Conservation (phyloP, 1,140 invertebrate genomes). For the Frieseomelitta varia region DNA sequence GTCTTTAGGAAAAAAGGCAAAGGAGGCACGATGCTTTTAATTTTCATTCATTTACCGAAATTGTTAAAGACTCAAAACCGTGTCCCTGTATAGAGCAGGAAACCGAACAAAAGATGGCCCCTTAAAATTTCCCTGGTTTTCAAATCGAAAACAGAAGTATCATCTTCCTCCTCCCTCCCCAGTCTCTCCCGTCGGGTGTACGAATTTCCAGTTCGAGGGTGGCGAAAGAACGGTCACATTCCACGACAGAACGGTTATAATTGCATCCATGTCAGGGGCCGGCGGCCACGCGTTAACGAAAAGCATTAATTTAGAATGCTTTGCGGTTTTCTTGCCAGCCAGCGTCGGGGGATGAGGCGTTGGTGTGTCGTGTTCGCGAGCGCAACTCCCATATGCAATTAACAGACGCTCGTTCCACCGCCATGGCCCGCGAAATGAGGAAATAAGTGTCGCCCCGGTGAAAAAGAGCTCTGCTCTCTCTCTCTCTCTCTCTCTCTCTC, state of each 20-base stretch:
- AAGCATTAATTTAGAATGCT: conserved; percentile 73
- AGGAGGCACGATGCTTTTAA: no score
- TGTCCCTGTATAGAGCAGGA: no score
- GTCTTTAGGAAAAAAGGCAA: no score
- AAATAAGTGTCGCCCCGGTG: conserved; percentile 31
- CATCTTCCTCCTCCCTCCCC: no score
- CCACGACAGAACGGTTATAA: conserved; percentile 68
- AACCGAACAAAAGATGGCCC: no score
- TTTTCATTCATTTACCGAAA: no score
- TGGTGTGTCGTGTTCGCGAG: background rate
- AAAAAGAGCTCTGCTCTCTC: conserved; percentile 11
- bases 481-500: background rate
- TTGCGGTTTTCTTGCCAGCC: conserved; percentile 63
- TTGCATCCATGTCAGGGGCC: conserved; percentile 53
- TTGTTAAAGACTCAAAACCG: no score
- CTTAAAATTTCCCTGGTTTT: background rate
- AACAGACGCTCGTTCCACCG: conserved; percentile 52
- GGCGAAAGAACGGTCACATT: conserved; percentile 34
- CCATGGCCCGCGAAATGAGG: conserved; percentile 44
- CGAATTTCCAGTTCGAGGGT: background rate
- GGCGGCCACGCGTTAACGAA: conserved; percentile 65
- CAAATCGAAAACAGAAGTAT: background rate
- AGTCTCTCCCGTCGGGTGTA: no score
- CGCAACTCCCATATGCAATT: conserved; percentile 69
- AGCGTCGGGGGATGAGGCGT: background rate